Evolutionary conservation across 2,888 invertebrate species (phyloP), one percentile per base, ranked within the genome.

Genomic region (Neoitamus cyanurus): DNA sequence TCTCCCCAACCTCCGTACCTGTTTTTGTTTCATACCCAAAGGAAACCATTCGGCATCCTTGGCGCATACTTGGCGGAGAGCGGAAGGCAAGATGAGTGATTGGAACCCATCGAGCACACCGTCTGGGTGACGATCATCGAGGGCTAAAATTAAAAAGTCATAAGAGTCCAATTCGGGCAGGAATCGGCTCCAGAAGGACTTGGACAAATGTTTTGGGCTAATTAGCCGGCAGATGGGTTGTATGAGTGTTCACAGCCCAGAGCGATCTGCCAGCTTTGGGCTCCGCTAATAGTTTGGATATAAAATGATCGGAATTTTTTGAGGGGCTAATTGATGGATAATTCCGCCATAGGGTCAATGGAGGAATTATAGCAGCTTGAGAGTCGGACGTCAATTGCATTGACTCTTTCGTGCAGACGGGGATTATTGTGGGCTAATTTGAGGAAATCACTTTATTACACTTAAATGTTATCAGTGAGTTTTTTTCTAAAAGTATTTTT

Each of bases 61-160:
- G 31, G 77, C 42, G 28, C 42, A 9, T 28, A 42, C 13, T 5
- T 70, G 25, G 25, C 6, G 25, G n/a, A 25, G 25, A 13, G 34
- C 20, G 11, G 9, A 20, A 46, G 46, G 28, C 25, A 78, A 78
- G 34, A 78, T 78, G 78, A 78, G 31, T 78, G 78, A 78, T 78
- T 78, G 78, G 48, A 77, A 77, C 30, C 4, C 68, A 68, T 75
- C 20, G 58, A 20, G 20, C 58, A 34, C 34, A 58, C 9, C 58
- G 58, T 58, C 58, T 25, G 58, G 58, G 58, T 58, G 58, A 58
- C 58, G 58, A 58, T 58, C 20, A 42, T 42, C 69, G 25, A 78
- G 75, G 83, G 72, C 72, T 83, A 48, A 83, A 85, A 85, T 85
- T 85, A 85, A 85, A 85, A 85, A 85, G 78, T 13, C 85, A 84